Conservation (phyloP, 2,888 invertebrate genomes). For the Mythimna loreyi region DNA sequence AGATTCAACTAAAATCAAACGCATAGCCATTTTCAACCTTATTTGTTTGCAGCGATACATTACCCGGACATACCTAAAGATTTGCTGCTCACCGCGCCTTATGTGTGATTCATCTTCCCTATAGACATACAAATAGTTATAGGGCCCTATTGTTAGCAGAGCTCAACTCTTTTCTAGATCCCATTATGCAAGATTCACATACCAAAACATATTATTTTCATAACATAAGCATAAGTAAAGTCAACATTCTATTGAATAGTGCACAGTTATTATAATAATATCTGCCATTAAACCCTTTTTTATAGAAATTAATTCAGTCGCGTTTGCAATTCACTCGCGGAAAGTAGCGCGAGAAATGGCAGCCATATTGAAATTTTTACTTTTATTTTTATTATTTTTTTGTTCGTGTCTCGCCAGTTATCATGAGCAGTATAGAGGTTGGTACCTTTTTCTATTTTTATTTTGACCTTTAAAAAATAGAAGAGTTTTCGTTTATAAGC, state of each 20-base stretch:
- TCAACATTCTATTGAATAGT: slow-evolving; percentile 55
- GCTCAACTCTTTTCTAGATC: background rate
- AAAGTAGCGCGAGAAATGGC: slow-evolving; percentile 11
- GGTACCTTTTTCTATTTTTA: slow-evolving; percentile 39
- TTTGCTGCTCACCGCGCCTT: too few relatives aligned
- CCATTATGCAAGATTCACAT: slow-evolving; percentile 11
- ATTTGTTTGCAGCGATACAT: too few relatives aligned
- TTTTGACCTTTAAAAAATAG: background rate
- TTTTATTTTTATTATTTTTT: slow-evolving; percentile 57
- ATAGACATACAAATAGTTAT: background rate
- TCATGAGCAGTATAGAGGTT: slow-evolving; percentile 85
- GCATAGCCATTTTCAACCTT: too few relatives aligned
- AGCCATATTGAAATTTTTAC: slow-evolving; percentile 23
- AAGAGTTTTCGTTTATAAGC: too few relatives aligned
- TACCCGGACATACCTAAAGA: too few relatives aligned
- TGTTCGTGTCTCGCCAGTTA: slow-evolving; percentile 75
- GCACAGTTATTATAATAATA: slow-evolving; percentile 33
- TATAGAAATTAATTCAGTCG: slow-evolving; percentile 1
- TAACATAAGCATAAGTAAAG: slow-evolving; percentile 39
- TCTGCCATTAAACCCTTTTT: slow-evolving; percentile 21
- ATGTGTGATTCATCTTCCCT: too few relatives aligned
- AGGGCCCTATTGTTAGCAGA: slow-evolving; percentile 7
- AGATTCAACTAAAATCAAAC: too few relatives aligned
- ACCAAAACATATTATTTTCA: slow-evolving; percentile 54
- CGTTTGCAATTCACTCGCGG: background rate